These are phyloP conservation scores for Ctenopoma kingsleyae DNA, from an alignment of 2,797 vertebrate genomes.

Conservation along the genomic window DNA sequence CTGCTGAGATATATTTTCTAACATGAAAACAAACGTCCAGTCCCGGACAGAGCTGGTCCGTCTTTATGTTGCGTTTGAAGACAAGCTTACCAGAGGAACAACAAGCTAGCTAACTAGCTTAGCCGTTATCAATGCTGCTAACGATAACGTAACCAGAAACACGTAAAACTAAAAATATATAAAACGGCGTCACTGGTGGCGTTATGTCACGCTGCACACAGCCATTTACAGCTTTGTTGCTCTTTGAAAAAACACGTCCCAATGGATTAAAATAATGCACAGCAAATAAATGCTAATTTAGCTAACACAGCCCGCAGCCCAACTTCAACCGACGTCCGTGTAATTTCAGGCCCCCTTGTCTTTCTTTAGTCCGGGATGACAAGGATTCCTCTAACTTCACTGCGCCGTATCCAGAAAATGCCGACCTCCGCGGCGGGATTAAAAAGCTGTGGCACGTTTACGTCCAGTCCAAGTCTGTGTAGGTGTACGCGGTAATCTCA, in stretches of 20 bases:
- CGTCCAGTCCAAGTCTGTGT: constrained; percentile 55
- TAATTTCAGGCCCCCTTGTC: constrained; percentile 66
- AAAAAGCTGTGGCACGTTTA: not conserved
- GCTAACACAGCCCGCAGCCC: constrained; percentile 42
- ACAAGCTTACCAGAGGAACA: constrained; percentile 44
- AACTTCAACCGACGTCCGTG: constrained; percentile 58
- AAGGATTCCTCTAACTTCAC: constrained; percentile 65
- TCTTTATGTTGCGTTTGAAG: constrained; percentile 14
- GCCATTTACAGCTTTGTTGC: not conserved
- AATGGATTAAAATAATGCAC: too few relatives aligned
- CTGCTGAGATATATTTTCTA: not conserved
- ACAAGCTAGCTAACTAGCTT: constrained; percentile 70
- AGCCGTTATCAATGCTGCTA: constrained; percentile 27
- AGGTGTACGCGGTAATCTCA: constrained; percentile 30
- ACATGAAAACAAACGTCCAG: not conserved
- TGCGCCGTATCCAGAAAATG: constrained; percentile 27
- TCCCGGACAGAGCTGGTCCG: not conserved
- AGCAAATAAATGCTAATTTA: constrained; percentile 48
- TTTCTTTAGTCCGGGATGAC: constrained; percentile 55
- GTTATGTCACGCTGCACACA: too few relatives aligned
- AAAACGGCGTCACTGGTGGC: constrained; percentile 11
- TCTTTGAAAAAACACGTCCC: not conserved
- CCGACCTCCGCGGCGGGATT: not conserved
- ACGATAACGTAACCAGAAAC: not conserved
- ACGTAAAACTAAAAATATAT: not conserved